Conservation (phyloP, 2,888 invertebrate genomes). For the Alviniconcha strummeri region DNA sequence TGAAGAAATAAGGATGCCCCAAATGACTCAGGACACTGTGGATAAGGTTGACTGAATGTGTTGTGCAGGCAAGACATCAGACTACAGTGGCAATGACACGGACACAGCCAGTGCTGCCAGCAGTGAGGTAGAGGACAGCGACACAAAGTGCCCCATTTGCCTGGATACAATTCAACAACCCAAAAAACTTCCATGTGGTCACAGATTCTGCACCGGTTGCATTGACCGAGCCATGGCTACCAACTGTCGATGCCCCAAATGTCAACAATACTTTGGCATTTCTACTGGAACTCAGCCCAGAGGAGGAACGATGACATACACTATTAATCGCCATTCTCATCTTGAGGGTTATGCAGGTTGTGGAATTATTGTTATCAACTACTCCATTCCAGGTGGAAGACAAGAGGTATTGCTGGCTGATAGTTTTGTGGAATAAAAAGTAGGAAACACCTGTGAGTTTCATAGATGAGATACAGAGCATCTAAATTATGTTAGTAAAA, state of each 20-base stretch:
- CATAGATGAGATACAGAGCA: too few relatives aligned
- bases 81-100: conserved; percentile 22
- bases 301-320: conserved; percentile 41
- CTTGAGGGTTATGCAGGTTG: conserved; percentile 41
- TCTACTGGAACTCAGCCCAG: conserved; percentile 49
- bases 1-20: too few relatives aligned
- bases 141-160: conserved; percentile 51
- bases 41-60: not conserved
- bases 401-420: conserved; percentile 47
- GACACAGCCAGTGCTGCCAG: conserved; percentile 7
- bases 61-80: not conserved
- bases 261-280: conserved; percentile 48
- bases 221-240: conserved; percentile 38
- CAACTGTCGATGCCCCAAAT: conserved; percentile 74
- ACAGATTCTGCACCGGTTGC: conserved; percentile 43
- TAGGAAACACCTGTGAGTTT: not conserved
- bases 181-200: conserved; percentile 48
- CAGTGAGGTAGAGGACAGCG: conserved; percentile 14
- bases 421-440: not conserved
- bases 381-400: conserved; percentile 51
- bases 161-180: conserved; percentile 46
- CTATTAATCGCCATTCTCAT: conserved; percentile 12
- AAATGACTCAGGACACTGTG: too few relatives aligned
- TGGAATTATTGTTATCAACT: conserved; percentile 46
- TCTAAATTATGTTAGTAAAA: too few relatives aligned